Evolutionary conservation across 1,140 invertebrate species (phyloP), one percentile per base, ranked within the genome.

Genomic region (Venturia canescens): DNA sequence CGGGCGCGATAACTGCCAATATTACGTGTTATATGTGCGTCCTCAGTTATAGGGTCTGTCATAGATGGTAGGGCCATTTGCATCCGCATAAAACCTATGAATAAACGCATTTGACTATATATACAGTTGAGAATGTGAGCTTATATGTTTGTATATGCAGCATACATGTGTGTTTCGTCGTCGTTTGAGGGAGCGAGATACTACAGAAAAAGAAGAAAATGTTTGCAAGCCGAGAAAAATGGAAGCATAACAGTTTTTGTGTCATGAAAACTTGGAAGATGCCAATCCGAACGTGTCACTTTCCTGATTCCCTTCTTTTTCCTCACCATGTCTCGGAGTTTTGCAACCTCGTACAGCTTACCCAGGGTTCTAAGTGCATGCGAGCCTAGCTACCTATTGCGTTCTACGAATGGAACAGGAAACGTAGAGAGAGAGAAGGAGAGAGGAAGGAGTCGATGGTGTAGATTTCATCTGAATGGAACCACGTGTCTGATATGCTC

Each of bases 401-500:
- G 34, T 16, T 38, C 18, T 11, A n/a, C 16, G 23, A 63, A 63
- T 6, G 60, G 13, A 63, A 63, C 11, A 63, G 26, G 27, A 63
- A 63, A 63, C 27, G 23, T 63, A 63, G 13, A 27, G 21, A n/a
- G n/a, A 63, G 21, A 66, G 26, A n/a, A 31, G 31, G 67, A 34
- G 27, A 29, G 23, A 16, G 13, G 27, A 70, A 26, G 18, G 71
- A 29, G 71, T 74, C 44, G 31, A 74, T 74, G 53, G n/a, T 26
- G 7, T 29, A 38, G 71, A 74, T 69, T 74, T n/a, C 71, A 74
- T 53, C 48, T 53, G 21, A 26, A 74, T 53, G 71, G 44, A 74
- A 74, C 71, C 53, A 48, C 71, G 71, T 74, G 48, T 74, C 71
- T 74, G 71, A 53, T 74, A 53, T 74, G 44, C 26, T 74, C 11